Evolutionary conservation across 64 coral and sea anemone species (phyloP).

Genomic region (Dendronephthya gigantea): DNA sequence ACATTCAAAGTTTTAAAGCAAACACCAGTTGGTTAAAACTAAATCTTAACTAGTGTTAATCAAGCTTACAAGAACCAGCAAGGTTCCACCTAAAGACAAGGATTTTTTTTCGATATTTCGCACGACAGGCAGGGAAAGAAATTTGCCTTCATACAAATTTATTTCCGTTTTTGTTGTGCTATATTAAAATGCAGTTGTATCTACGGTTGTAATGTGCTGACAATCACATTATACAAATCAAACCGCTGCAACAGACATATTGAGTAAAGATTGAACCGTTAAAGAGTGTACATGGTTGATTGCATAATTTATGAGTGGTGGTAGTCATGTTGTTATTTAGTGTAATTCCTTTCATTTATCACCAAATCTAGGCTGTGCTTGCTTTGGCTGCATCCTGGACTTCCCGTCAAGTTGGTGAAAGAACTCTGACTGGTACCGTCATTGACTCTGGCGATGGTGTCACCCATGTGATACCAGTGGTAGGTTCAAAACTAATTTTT

Average conservation of each 20-base stretch:
- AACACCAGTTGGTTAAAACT: no score
- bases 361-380: slow-evolving; percentile 72
- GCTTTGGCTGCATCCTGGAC: slow-evolving; percentile 97
- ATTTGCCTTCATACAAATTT: neutral
- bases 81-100: no score
- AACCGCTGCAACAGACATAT: neutral
- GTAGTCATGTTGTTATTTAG: no score
- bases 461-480: slow-evolving; percentile 98
- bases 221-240: neutral
- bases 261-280: no score
- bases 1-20: no score
- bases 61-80: no score
- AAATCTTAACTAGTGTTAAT: no score
- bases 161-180: neutral
- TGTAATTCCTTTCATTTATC: no score
- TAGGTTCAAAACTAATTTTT: slow-evolving; percentile 11
- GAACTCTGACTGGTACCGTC: slow-evolving; percentile 87
- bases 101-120: no score
- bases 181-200: neutral
- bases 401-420: slow-evolving; percentile 97
- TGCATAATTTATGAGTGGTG: no score
- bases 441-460: slow-evolving; percentile 99
- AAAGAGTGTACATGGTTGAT: no score
- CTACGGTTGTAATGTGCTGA: neutral
- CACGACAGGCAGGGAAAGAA: neutral